These are phyloP conservation scores for Gadus macrocephalus DNA, from an alignment of 2,113 vertebrate species.

Conservation along the genomic window DNA sequence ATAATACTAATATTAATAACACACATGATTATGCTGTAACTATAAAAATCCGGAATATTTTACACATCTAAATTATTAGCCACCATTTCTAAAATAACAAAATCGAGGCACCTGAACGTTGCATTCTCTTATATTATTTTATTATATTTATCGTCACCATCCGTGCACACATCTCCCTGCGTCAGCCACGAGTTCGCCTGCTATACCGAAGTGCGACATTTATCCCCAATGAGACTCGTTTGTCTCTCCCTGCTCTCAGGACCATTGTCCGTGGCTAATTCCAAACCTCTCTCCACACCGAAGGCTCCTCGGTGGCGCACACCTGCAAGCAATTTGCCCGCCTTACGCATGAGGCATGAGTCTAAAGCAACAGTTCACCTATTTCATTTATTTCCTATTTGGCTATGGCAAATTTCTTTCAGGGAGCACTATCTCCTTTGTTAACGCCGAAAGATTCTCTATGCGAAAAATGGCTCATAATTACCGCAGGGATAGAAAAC, in stretches of 20 bases:
- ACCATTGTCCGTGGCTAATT: conserved; percentile 97
- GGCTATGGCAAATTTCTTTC: conserved; percentile 94
- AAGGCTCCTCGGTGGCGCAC: conserved; percentile 87
- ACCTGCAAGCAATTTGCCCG: conserved; percentile 99
- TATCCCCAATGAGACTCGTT: conserved; percentile 65
- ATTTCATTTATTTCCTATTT: conserved; percentile 83
- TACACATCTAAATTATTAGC: no score
- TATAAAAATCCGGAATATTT: no score
- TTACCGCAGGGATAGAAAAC: conserved; percentile 99
- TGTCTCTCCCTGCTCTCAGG: conserved; percentile 89
- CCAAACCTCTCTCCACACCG: conserved; percentile 86
- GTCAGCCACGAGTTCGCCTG: no score
- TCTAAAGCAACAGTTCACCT: conserved; percentile 91
- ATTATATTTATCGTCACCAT: no score
- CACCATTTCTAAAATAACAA: no score
- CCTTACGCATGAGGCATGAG: conserved; percentile 73
- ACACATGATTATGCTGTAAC: no score
- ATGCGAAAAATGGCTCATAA: conserved; percentile 99
- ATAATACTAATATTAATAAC: no score
- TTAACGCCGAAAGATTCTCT: conserved; percentile 99
- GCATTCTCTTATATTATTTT: no score
- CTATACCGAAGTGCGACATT: conserved; percentile 11
- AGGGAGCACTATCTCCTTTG: conserved; percentile 96
- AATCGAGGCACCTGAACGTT: no score
- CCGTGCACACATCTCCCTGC: no score